These are phyloP conservation scores for Coregonus clupeaformis DNA, from an alignment of 2,113 vertebrate genomes.

Conservation along the genomic window DNA sequence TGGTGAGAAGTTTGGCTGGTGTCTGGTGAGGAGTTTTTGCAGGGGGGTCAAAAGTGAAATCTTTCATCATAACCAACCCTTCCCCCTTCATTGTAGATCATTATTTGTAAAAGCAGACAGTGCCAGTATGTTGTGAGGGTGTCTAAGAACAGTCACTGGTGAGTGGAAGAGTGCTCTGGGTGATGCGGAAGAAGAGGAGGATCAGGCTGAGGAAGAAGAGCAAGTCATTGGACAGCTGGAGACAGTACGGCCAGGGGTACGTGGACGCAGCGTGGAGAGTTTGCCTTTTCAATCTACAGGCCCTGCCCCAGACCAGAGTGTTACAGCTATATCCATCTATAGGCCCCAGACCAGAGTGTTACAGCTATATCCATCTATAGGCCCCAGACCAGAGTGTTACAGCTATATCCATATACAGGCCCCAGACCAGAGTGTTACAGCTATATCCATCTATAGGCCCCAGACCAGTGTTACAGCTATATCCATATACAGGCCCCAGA, in stretches of 20 bases:
- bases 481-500: too few relatives aligned
- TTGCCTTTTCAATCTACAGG: constrained; percentile 27
- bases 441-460: too few relatives aligned
- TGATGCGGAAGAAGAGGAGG: constrained; percentile 10
- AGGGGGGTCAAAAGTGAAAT: not conserved
- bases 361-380: too few relatives aligned
- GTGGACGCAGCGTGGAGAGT: constrained; percentile 28
- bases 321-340: too few relatives aligned
- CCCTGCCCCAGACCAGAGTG: not conserved
- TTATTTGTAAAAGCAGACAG: not conserved
- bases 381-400: too few relatives aligned
- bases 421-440: too few relatives aligned
- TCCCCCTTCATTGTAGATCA: not conserved
- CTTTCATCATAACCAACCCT: not conserved
- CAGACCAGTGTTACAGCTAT: too few relatives aligned
- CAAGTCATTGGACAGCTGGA: constrained; percentile 7
- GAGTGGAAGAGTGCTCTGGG: constrained; percentile 1
- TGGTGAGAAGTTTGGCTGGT: not conserved
- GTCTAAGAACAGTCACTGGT: not conserved
- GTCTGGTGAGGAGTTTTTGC: not conserved
- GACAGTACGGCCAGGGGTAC: not conserved
- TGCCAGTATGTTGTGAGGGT: not conserved
- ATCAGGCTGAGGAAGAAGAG: constrained; percentile 31
- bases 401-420: too few relatives aligned
- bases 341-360: not conserved